These are phyloP conservation scores for Paramuricea clavata DNA, from an alignment of 92 coral and sea anemone genomes.

Conservation along the genomic window DNA sequence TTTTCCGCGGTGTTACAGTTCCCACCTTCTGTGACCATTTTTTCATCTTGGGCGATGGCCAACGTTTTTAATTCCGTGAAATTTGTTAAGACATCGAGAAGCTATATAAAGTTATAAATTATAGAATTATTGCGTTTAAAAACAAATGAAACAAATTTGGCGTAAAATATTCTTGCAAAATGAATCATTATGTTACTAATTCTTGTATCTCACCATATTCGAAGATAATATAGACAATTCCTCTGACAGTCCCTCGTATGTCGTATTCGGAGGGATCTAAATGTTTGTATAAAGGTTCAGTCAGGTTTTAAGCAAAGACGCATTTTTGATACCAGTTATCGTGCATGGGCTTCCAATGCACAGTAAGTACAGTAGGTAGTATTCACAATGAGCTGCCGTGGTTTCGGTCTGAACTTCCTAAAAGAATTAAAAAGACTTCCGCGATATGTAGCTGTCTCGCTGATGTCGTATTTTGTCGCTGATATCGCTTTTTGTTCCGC, in stretches of 20 bases:
- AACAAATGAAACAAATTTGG: not conserved
- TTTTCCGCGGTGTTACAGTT: not conserved
- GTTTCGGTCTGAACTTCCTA: no score
- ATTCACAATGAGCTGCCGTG: no score
- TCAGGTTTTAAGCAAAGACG: no score
- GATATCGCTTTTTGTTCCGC: no score
- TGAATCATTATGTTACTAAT: no score
- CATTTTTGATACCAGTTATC: no score
- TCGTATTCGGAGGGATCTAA: slow-evolving; percentile 70
- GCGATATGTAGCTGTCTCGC: no score
- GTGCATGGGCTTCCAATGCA: no score
- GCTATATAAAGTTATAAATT: slow-evolving; percentile 5
- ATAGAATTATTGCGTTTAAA: not conserved
- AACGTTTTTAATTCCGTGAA: slow-evolving; percentile 52
- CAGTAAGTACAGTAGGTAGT: no score
- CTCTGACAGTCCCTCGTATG: slow-evolving; percentile 81
- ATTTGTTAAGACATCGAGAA: slow-evolving; percentile 59
- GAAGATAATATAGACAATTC: slow-evolving; percentile 79
- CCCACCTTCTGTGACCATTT: slow-evolving; percentile 71
- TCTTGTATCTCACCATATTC: slow-evolving; percentile 72
- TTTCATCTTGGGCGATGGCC: slow-evolving; percentile 47
- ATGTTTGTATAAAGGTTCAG: not conserved
- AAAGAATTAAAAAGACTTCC: no score
- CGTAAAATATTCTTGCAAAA: not conserved
- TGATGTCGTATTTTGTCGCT: no score